Evolutionary conservation across 2,113 vertebrate species (phyloP).

Genomic region (Myiagra hebetior): DNA sequence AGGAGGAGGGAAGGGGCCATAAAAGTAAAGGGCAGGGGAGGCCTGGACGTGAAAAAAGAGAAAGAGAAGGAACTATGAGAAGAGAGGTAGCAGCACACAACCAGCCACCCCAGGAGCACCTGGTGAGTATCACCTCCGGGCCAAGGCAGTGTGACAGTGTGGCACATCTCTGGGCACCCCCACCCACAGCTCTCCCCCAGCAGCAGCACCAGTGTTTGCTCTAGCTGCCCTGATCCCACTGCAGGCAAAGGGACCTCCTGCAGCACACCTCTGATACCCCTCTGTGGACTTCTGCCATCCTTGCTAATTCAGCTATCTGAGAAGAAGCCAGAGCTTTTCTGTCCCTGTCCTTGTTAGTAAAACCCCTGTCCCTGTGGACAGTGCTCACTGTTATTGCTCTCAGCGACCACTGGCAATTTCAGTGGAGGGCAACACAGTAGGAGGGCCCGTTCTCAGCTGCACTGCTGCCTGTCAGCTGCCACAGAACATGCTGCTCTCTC

Average conservation of each 20-base stretch:
- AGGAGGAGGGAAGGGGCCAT: background rate
- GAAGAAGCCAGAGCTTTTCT: background rate
- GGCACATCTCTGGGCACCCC: background rate
- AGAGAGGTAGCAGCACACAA: background rate
- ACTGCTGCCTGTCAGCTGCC: background rate
- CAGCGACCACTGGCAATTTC: background rate
- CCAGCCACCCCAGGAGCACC: accelerated
- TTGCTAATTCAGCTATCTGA: background rate
- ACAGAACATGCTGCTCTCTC: background rate
- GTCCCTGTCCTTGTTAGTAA: background rate
- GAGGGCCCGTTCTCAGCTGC: background rate
- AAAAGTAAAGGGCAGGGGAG: background rate
- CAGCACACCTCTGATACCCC: background rate
- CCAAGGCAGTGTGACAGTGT: accelerated
- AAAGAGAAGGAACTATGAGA: background rate
- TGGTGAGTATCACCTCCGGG: accelerated
- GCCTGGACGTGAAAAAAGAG: background rate
- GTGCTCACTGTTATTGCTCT: background rate
- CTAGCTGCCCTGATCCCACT: background rate
- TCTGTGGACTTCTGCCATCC: background rate
- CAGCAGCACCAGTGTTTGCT: background rate
- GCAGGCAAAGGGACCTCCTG: background rate
- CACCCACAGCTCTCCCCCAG: background rate
- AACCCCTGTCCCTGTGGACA: background rate
- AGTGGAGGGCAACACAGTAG: background rate